A percentile compares a stretch with the other conserved stretches of the same genome.
These are phyloP conservation scores for Thereva unica DNA, from an alignment of 2,888 invertebrate species.

Conservation along the genomic window DNA sequence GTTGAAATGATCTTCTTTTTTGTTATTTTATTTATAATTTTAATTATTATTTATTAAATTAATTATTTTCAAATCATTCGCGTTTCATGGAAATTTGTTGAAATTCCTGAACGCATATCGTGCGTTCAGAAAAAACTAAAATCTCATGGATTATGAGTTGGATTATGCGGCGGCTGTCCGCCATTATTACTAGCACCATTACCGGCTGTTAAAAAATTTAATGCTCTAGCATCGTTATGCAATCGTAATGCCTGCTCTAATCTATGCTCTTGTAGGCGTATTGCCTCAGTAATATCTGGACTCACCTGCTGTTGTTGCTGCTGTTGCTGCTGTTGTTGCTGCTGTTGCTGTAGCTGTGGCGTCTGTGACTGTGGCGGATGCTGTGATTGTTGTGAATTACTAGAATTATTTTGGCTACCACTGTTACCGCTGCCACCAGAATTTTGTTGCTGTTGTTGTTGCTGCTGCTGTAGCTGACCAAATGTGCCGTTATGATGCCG, in stretches of 20 bases:
- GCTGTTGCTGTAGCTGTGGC: conserved; percentile 64
- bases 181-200: conserved; percentile 41
- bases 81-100: conserved; percentile 3
- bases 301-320: conserved; percentile 61
- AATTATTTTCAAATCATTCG: conserved; percentile 24
- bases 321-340: conserved; percentile 30
- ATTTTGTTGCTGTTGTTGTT: conserved; percentile 29
- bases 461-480: conserved; percentile 36
- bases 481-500: conserved; percentile 40
- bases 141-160: conserved; percentile 68
- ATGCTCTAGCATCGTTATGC: conserved; percentile 77
- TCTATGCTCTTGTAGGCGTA: conserved; percentile 76
- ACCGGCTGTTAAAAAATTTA: conserved; percentile 69
- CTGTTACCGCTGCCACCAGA: conserved; percentile 1
- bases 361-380: conserved; percentile 60
- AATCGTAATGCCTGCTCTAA: conserved; percentile 81
- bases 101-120: conserved; percentile 33
- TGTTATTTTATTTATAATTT: conserved; percentile 27
- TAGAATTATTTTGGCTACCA: conserved; percentile 17
- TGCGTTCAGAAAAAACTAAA: conserved; percentile 71
- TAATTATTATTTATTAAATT: conserved; percentile 28
- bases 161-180: conserved; percentile 15
- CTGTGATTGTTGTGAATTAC: conserved; percentile 30
- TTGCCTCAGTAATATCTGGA: conserved; percentile 72
- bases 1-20: background rate